These are phyloP conservation scores for Emmelina monodactyla DNA, from an alignment of 2,888 invertebrate genomes.

Conservation along the genomic window DNA sequence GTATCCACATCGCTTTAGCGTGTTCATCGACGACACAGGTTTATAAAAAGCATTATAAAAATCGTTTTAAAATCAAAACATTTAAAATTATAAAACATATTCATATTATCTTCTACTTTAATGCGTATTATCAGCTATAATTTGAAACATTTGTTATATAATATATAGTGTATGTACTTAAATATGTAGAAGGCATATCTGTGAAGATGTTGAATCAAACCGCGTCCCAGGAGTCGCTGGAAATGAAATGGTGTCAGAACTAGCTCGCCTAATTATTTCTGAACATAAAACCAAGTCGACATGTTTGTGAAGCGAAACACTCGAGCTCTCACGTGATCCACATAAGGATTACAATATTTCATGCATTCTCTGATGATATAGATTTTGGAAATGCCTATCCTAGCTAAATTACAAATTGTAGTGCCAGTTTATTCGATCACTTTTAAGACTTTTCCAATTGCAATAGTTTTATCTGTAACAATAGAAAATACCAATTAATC, in stretches of 20 bases:
- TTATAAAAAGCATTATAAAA: slow-evolving; percentile 1
- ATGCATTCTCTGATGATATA: slow-evolving; percentile 54
- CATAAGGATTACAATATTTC: slow-evolving; percentile 48
- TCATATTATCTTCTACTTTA: slow-evolving; percentile 1
- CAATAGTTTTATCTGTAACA: slow-evolving; percentile 74
- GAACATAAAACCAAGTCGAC: slow-evolving; percentile 30
- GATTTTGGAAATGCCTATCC: slow-evolving; percentile 61
- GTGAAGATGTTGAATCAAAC: too few relatives aligned
- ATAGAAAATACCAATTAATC: too few relatives aligned
- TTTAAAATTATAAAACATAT: slow-evolving; percentile 1
- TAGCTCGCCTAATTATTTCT: slow-evolving; percentile 43
- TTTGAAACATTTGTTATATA: too few relatives aligned
- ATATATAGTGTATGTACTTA: slow-evolving; percentile 1
- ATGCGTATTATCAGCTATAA: slow-evolving; percentile 1
- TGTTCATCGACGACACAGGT: not conserved
- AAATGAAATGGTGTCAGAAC: slow-evolving; percentile 24
- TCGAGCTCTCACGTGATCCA: slow-evolving; percentile 48
- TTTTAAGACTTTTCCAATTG: slow-evolving; percentile 98
- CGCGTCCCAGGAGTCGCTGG: too few relatives aligned
- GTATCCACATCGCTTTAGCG: not conserved
- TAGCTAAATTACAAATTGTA: slow-evolving; percentile 59
- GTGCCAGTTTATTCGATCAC: slow-evolving; percentile 83
- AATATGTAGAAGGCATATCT: slow-evolving; percentile 1
- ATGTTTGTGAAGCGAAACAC: slow-evolving; percentile 39
- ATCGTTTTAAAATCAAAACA: slow-evolving; percentile 1